Base-by-base conservation (phyloP, 2,797 vertebrate genomes). In the Ctenochaetus hawaiiensis region DNA sequence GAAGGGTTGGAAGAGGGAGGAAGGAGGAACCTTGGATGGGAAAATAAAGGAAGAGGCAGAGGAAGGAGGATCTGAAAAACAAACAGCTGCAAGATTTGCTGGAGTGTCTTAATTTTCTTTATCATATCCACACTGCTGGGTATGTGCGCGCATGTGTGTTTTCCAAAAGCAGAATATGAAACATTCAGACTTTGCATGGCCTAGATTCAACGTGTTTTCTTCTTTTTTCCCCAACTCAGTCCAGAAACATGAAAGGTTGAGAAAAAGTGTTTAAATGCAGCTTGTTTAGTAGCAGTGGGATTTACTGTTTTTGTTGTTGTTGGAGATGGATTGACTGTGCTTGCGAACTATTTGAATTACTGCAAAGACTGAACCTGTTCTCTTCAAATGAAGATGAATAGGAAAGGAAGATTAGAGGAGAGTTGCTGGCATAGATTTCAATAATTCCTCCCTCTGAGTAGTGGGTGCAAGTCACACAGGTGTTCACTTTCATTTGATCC, bases 401-500 rank as follows among this genome's bases (percentile, higher is more conserved):
- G 62, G 63, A 69, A 66, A 44, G 72, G 72, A 69, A 83, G 80
- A 87, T 89, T 83, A 88, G 71, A 85, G 64, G 74, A 84, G 72
- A 83, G 72, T 59, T 72, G 69, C 81, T 73, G 78, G 71, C 83
- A 79, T 76, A 80, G 66, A 88, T 88, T 90, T 87, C 41, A 82
- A 85, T 89, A 83, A 90, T 84, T 87, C 75, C 81, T 71, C 76
- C 75, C 75, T 76, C 44, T 59, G 67, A 88, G 75, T 70, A 89
- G 84, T 88, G 90, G 90, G 90, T 93, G 90, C 87, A 85, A 87
- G 71, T 87, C 82, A 83, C 72, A 88, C 86, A 93, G 88, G 88
- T 91, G 91, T 78, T 86, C 78, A 41, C 58, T 90, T 89, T 88
- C 87, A 92, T 90, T 80, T 87, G 81, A 85, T 83, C 86, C 78